Evolutionary conservation across 2,888 invertebrate species (phyloP).

Genomic region (Drosophila nr. medialis): DNA sequence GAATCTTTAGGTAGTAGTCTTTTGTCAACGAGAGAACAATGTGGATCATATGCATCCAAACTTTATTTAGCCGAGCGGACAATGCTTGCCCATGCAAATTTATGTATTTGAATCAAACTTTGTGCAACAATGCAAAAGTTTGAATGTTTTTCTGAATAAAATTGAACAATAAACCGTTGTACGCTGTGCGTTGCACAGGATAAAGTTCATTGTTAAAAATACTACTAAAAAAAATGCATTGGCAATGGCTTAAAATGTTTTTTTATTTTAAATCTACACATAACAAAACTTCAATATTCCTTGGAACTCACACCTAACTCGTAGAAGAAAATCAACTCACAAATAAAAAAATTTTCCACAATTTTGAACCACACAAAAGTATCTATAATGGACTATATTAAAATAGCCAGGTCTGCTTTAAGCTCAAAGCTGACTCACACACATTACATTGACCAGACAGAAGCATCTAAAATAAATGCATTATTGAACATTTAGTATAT

Average conservation of each 20-base stretch:
- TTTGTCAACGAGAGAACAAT: not conserved
- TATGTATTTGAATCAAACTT: not conserved
- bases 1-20: not conserved
- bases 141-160: not conserved
- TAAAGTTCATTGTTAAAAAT: not conserved
- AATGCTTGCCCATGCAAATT: not conserved
- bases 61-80: not conserved
- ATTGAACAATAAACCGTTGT: not conserved
- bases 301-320: not conserved
- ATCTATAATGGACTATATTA: not conserved
- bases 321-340: not conserved
- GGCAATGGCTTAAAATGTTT: too few species aligned
- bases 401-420: not conserved
- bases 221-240: not conserved
- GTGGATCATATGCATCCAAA: not conserved
- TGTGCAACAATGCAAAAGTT: not conserved
- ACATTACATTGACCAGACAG: not conserved
- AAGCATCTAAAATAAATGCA: not conserved
- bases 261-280: not conserved
- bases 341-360: not conserved
- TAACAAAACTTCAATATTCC: not conserved
- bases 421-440: accelerated
- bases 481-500: not conserved
- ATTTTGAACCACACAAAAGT: not conserved
- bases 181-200: not conserved